Percentiles rank a stretch among this genome's conserved stretches.
phyloP scores from a whole-genome alignment of 2,113 vertebrate species.

The Caranx ignobilis region DNA sequence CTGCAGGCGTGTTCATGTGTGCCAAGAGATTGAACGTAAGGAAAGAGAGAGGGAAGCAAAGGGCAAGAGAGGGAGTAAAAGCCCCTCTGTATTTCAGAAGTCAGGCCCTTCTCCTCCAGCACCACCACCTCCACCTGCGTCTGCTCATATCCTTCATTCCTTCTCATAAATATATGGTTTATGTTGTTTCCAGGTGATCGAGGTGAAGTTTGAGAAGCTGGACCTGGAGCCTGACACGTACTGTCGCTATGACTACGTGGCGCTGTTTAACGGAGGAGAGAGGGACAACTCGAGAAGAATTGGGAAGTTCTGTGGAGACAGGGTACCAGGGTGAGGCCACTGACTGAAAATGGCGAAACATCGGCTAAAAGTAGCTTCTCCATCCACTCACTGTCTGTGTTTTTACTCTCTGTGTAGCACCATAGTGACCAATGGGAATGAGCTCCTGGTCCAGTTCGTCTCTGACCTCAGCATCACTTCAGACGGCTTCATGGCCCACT shows the following conservation, averaged over 20 bases:
- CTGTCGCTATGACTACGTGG: conserved; percentile 94
- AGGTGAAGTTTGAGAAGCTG: conserved; percentile 90
- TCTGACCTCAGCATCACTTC: conserved; percentile 93
- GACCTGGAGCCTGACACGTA: conserved; percentile 89
- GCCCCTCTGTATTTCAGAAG: conserved; percentile 65
- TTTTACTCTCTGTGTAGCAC: conserved; percentile 53
- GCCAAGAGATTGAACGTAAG: conserved; percentile 60
- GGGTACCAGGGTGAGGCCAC: conserved; percentile 83
- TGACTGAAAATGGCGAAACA: background rate
- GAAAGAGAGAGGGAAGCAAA: conserved; percentile 46
- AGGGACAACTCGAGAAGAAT: conserved; percentile 87
- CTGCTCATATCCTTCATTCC: background rate
- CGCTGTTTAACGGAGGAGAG: conserved; percentile 89
- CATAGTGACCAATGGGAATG: conserved; percentile 88
- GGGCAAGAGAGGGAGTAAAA: conserved; percentile 66
- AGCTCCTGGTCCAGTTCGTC: conserved; percentile 93
- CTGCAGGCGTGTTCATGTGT: conserved; percentile 50
- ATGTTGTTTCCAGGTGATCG: conserved; percentile 84
- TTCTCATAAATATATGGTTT: conserved; percentile 5
- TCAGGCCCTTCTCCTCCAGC: conserved; percentile 28
- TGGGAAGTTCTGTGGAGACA: conserved; percentile 91
- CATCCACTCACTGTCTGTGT: background rate
- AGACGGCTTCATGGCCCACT: conserved; percentile 90
- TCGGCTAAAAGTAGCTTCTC: background rate
- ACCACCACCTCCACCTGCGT: conserved; percentile 3